These are phyloP conservation scores for Coecobrya sp. DNA, from an alignment of 2,888 invertebrate species.

Conservation along the genomic window DNA sequence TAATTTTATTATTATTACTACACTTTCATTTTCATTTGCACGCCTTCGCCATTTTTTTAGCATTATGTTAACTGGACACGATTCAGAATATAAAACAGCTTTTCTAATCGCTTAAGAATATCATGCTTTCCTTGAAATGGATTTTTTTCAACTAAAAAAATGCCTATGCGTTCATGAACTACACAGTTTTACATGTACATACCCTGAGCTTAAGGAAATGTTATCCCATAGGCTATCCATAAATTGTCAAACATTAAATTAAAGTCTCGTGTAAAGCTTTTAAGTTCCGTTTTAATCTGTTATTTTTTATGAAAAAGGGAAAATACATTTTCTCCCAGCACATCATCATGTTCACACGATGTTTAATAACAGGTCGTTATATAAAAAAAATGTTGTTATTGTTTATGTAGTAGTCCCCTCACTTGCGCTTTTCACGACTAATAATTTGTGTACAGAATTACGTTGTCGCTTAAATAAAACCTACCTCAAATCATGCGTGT, in stretches of 20 bases:
- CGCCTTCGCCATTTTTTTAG: neutral
- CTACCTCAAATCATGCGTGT: conserved; percentile 28
- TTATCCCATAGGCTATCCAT: neutral
- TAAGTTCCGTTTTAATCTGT: conserved; percentile 24
- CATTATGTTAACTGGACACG: conserved; percentile 14
- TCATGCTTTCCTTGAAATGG: too few relatives aligned
- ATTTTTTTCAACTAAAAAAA: too few relatives aligned
- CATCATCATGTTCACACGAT: conserved; percentile 18
- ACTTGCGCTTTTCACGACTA: neutral
- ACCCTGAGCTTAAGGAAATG: neutral
- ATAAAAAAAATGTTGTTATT: conserved; percentile 47
- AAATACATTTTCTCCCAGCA: conserved; percentile 42
- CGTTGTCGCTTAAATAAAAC: conserved; percentile 37
- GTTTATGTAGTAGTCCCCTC: conserved; percentile 21
- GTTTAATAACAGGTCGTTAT: conserved; percentile 9
- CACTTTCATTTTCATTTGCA: conserved; percentile 41
- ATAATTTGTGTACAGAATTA: neutral
- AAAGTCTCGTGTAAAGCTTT: neutral
- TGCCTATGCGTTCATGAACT: too few relatives aligned
- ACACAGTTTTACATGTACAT: too few relatives aligned
- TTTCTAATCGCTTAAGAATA: too few relatives aligned
- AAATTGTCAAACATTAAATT: conserved; percentile 18
- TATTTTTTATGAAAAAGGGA: conserved; percentile 47
- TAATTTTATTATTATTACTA: conserved; percentile 29
- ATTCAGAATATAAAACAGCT: neutral